Conservation (phyloP, 1,140 invertebrate genomes). For the Aricia agestis region DNA sequence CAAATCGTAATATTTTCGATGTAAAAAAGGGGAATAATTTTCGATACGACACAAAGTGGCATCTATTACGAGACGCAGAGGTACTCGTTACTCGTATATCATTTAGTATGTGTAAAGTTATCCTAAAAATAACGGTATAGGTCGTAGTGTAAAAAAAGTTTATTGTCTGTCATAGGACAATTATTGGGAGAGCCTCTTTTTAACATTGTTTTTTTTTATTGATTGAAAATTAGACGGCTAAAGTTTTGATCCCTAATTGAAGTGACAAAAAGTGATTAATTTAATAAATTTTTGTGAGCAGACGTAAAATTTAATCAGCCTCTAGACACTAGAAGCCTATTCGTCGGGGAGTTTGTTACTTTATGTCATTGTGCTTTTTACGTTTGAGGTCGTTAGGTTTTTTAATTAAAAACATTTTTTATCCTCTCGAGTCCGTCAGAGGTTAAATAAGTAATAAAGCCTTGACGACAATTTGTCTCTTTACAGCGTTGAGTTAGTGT, state of each 20-base stretch:
- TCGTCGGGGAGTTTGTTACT: not conserved
- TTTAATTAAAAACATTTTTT: slow-evolving; percentile 11
- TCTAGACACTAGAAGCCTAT: not conserved
- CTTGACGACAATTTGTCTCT: not conserved
- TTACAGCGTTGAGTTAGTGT: not conserved
- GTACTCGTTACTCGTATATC: too few species aligned
- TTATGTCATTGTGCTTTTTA: slow-evolving; percentile 11
- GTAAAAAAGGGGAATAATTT: too few species aligned
- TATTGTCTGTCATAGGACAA: too few species aligned
- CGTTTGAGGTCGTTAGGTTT: slow-evolving; percentile 4
- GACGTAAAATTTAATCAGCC: not conserved
- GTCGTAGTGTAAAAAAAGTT: too few species aligned
- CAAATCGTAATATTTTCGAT: not conserved
- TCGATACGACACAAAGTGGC: too few species aligned
- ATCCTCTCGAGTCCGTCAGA: not conserved
- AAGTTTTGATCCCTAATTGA: not conserved
- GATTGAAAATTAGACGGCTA: too few species aligned
- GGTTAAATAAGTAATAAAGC: not conserved
- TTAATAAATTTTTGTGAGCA: not conserved
- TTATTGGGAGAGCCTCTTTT: too few species aligned
- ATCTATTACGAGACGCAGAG: too few species aligned
- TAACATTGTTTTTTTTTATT: too few species aligned
- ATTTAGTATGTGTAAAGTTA: too few species aligned
- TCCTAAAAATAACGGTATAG: too few species aligned
- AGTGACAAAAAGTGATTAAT: not conserved